Evolutionary conservation across 1,140 invertebrate genomes (phyloP), one percentile per base, ranked within the genome.

Genomic region (Lordiphosa collinella): DNA sequence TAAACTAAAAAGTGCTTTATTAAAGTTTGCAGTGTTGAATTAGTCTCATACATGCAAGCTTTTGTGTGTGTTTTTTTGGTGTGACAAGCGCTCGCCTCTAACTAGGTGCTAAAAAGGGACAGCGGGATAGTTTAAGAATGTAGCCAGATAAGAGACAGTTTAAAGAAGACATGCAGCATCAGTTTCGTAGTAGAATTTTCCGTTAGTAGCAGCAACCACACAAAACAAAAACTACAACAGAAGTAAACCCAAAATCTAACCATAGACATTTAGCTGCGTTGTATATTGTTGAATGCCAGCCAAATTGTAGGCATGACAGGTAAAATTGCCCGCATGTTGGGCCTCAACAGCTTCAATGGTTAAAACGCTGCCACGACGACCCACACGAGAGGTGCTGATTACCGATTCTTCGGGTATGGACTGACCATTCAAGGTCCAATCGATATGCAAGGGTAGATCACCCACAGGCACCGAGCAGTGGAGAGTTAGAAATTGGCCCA

Each of bases 401-500:
- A 91, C 74, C 56, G 88, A 76, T 43, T 90, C 85, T 14, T 78
- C 63, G 34, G 53, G 32, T 34, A 86, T 73, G 44, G 90, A 88
- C 86, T 92, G 88, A 12, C 93, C 92, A 72, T 95, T 93, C 58
- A 95, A 91, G 9, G 90, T 92, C 95, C 95, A 96, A 7, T 90
- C 90, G 51, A 94, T 92, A 35, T 91, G 90, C 53, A 95, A 89
- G 3, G 94, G 94, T 62, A 92, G 88, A 89, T 95, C 94, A 43
- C 94, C 94, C 80, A 93, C 93, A 57, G 92, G 91, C 29, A 94
- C 92, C 36, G 93, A 93, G 90, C 96, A 97, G 51, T 88, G 85
- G 5, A 88, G 70, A n/a, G 87, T 88, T 34, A 88, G 48, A 34
- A 88, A 88, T 51, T 88, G 87, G 10, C 87, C 87, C 51, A 85